phyloP scores from a whole-genome alignment of 1,140 invertebrate genomes.

The Onthophagus taurus region DNA sequence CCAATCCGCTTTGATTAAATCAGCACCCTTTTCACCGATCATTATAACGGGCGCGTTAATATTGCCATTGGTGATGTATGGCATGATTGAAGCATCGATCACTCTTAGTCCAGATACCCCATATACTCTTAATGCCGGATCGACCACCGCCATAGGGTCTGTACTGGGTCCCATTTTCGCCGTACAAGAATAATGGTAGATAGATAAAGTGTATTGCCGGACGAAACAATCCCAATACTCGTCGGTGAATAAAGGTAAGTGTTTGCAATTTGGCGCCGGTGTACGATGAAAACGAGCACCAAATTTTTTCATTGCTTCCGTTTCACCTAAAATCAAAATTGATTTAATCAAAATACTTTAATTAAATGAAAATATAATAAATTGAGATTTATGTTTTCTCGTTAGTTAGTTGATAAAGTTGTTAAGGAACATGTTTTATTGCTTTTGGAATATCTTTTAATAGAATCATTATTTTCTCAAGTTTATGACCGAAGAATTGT shows the following conservation, averaged over 20 bases:
- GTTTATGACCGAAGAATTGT: too few species aligned
- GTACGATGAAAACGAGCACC: slow-evolving; percentile 63
- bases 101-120: slow-evolving; percentile 65
- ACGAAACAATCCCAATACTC: slow-evolving; percentile 76
- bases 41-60: slow-evolving; percentile 82
- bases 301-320: slow-evolving; percentile 59
- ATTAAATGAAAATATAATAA: too few species aligned
- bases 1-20: slow-evolving; percentile 73
- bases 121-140: slow-evolving; percentile 66
- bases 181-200: slow-evolving; percentile 76
- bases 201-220: slow-evolving; percentile 74
- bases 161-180: slow-evolving; percentile 73
- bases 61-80: slow-evolving; percentile 71
- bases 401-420: too few species aligned
- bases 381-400: too few species aligned
- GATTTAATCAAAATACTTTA: too few species aligned
- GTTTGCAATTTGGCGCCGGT: slow-evolving; percentile 68
- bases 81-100: slow-evolving; percentile 75
- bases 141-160: slow-evolving; percentile 74
- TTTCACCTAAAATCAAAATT: too few species aligned
- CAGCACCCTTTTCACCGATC: slow-evolving; percentile 88
- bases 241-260: slow-evolving; percentile 64
- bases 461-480: too few species aligned
- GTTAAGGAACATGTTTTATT: too few species aligned
- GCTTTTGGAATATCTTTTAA: too few species aligned